phyloP scores from a whole-genome alignment of 2,888 invertebrate species.

The Lissocephala sabroskyi region DNA sequence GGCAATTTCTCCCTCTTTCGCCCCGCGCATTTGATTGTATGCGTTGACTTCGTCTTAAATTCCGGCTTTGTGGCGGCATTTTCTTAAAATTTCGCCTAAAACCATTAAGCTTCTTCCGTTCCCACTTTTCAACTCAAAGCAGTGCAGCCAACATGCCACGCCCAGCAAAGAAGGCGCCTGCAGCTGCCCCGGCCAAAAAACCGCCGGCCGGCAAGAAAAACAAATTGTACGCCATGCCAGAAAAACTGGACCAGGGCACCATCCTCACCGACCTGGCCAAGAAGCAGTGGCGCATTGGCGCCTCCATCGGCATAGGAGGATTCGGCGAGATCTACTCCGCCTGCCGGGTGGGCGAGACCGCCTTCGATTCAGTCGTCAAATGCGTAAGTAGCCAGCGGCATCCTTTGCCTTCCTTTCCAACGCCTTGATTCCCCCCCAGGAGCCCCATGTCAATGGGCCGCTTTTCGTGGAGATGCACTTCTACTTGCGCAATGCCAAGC shows the following conservation, averaged over 20 bases:
- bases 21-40: neutral
- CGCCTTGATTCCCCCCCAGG: no score
- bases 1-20: no score
- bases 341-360: conserved; percentile 75
- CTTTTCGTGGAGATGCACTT: conserved; percentile 95
- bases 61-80: conserved; percentile 5
- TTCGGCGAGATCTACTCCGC: conserved; percentile 96
- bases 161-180: conserved; percentile 26
- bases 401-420: no score
- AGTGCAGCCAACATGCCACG: conserved; percentile 48
- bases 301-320: conserved; percentile 91
- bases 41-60: no score
- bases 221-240: conserved; percentile 68
- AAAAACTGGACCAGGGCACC: conserved; percentile 76
- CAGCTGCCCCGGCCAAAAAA: conserved; percentile 37
- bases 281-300: conserved; percentile 88
- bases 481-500: conserved; percentile 84
- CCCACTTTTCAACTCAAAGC: no score
- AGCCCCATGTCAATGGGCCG: conserved; percentile 94
- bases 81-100: neutral
- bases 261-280: conserved; percentile 83
- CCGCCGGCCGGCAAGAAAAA: conserved; percentile 50
- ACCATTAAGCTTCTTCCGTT: neutral
- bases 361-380: conserved; percentile 83
- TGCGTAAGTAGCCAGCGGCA: conserved; percentile 78